These are phyloP conservation scores for Lucifuga dentata DNA, from an alignment of 2,113 vertebrate species.

Conservation along the genomic window DNA sequence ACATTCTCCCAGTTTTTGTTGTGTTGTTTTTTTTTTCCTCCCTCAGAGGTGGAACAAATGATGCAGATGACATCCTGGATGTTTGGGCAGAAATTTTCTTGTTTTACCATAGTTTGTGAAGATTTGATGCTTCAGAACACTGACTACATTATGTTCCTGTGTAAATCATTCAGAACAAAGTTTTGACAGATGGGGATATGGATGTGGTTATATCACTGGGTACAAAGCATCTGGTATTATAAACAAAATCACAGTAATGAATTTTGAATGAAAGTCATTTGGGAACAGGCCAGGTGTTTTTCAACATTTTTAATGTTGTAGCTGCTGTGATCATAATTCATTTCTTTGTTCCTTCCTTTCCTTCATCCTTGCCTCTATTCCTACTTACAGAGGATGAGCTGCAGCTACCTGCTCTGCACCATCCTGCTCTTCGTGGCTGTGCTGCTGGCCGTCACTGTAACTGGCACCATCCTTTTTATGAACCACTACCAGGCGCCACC, in stretches of 20 bases:
- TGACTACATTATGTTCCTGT: conserved; percentile 14
- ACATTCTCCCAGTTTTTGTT: conserved; percentile 21
- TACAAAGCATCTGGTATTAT: conserved; percentile 23
- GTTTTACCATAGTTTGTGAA: neutral
- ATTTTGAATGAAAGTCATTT: conserved; percentile 41
- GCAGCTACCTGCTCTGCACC: conserved; percentile 91
- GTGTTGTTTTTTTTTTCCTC: conserved; percentile 21
- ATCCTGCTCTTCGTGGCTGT: conserved; percentile 94
- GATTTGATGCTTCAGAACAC: conserved; percentile 7
- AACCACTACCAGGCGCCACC: conserved; percentile 88
- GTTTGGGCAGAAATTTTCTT: conserved; percentile 18
- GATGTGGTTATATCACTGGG: conserved; percentile 32
- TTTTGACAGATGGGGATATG: conserved; percentile 42
- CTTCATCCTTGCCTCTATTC: conserved; percentile 14
- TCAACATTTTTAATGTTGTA: conserved; percentile 13
- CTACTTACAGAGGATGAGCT: conserved; percentile 88
- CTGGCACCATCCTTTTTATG: conserved; percentile 94
- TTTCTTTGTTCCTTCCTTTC: neutral
- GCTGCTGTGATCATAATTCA: conserved; percentile 28
- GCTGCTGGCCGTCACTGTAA: conserved; percentile 90
- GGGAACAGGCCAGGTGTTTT: conserved; percentile 10
- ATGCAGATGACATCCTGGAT: neutral
- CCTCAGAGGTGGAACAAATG: conserved; percentile 15
- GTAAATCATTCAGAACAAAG: conserved; percentile 51
- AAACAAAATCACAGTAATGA: conserved; percentile 29